Conservation (phyloP, 1,140 invertebrate genomes). For the Zaprionus camerounensis region DNA sequence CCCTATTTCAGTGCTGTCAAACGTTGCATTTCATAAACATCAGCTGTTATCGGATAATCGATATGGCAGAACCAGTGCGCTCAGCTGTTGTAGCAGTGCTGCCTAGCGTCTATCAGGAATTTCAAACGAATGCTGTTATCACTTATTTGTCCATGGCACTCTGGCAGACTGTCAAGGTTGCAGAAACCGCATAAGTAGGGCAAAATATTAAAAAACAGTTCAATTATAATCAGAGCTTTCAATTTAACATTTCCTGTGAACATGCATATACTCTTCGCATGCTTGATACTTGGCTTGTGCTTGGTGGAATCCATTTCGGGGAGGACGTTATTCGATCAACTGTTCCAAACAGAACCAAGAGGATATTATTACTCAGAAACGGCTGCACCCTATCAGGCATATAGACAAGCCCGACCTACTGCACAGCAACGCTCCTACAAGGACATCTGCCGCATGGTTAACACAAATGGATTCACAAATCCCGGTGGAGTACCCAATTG, state of each 20-base stretch:
- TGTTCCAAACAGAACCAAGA: slow-evolving; percentile 26
- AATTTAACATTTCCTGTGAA: slow-evolving; percentile 2
- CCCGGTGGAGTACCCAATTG: slow-evolving; percentile 63
- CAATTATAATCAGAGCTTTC: slow-evolving; percentile 31
- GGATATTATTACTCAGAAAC: slow-evolving; percentile 27
- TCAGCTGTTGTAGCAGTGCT: slow-evolving; percentile 10
- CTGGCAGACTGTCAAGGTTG: slow-evolving; percentile 40
- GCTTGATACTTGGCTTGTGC: slow-evolving; percentile 14
- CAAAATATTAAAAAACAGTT: slow-evolving; percentile 17
- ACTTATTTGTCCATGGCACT: slow-evolving; percentile 28
- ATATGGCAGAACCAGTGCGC: not conserved
- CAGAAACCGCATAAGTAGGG: slow-evolving; percentile 46
- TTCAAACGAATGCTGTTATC: slow-evolving; percentile 51
- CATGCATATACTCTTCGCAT: slow-evolving; percentile 31
- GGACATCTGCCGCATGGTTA: slow-evolving; percentile 71
- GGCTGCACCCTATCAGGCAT: not conserved
- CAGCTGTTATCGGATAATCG: not conserved
- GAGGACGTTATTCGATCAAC: slow-evolving; percentile 25
- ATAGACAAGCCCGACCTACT: not conserved
- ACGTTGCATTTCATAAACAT: too few species aligned
- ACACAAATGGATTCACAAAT: slow-evolving; percentile 73
- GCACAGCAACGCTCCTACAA: slow-evolving; percentile 61
- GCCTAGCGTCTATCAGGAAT: not conserved
- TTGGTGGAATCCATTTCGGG: slow-evolving; percentile 7
- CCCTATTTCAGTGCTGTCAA: too few species aligned